Conservation (phyloP, 2,888 invertebrate species). For the Zaprionus obscuricornis region DNA sequence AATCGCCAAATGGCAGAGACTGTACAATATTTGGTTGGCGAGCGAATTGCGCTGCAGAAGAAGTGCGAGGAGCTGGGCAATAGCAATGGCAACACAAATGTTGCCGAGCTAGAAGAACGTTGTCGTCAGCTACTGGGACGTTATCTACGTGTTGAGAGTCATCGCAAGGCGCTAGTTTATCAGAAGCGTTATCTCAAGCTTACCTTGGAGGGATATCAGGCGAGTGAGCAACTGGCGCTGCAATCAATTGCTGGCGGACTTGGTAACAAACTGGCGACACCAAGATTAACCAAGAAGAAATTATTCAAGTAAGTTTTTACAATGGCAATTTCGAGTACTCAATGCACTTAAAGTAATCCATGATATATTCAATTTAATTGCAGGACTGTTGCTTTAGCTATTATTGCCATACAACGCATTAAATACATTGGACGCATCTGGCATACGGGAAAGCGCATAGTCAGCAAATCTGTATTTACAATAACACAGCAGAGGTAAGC, state of each 20-base stretch:
- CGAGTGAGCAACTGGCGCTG: conserved; percentile 80
- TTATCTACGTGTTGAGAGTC: conserved; percentile 92
- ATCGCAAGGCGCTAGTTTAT: conserved; percentile 93
- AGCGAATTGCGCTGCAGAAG: conserved; percentile 84
- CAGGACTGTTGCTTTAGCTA: conserved; percentile 85
- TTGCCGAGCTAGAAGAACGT: conserved; percentile 82
- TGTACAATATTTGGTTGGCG: conserved; percentile 83
- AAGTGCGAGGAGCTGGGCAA: conserved; percentile 83
- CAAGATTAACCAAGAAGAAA: conserved; percentile 69
- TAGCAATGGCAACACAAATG: too few species aligned
- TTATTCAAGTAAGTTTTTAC: conserved; percentile 80
- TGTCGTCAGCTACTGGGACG: conserved; percentile 87
- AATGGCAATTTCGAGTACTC: background rate
- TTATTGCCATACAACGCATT: conserved; percentile 87
- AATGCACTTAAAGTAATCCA: background rate
- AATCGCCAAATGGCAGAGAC: conserved; percentile 85
- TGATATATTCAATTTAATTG: conserved; percentile 41
- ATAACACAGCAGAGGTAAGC: conserved; percentile 82
- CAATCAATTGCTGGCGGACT: conserved; percentile 45
- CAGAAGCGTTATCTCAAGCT: conserved; percentile 94
- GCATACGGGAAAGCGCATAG: conserved; percentile 86
- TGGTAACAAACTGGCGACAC: conserved; percentile 20
- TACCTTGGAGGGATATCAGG: conserved; percentile 84
- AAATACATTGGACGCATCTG: conserved; percentile 87
- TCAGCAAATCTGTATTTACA: conserved; percentile 84